These are phyloP conservation scores for Passerina amoena DNA, from an alignment of 2,113 vertebrate species.

Conservation along the genomic window DNA sequence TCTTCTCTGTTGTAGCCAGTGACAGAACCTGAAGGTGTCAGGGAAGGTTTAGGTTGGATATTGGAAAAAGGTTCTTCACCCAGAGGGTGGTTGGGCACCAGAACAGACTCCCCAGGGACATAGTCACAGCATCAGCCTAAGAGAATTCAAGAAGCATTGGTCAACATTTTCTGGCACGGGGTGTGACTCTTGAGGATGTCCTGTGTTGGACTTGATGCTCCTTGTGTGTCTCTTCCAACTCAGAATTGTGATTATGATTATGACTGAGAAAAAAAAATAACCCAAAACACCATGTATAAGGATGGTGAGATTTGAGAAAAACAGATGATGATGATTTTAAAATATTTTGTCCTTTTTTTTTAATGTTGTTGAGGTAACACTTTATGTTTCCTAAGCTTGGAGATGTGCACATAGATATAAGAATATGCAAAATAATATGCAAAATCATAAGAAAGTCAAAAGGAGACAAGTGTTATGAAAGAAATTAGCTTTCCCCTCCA, in stretches of 20 bases:
- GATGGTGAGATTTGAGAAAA: neutral
- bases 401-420: neutral
- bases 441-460: neutral
- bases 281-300: neutral
- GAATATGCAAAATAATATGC: neutral
- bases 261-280: neutral
- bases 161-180: no score
- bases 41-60: neutral
- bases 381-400: neutral
- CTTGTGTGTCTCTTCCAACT: neutral
- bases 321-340: neutral
- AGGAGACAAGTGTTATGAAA: neutral
- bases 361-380: neutral
- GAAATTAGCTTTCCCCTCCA: neutral
- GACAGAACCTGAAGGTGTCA: neutral
- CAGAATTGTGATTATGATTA: neutral
- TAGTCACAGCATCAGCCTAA: neutral
- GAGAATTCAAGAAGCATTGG: neutral
- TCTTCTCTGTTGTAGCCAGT: neutral
- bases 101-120: neutral
- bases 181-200: neutral
- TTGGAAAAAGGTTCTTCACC: neutral
- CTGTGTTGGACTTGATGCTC: neutral
- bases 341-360: neutral
- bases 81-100: neutral